Percentiles rank a stretch among this genome's conserved stretches.
phyloP scores from a whole-genome alignment of 2,888 invertebrate species.

The Chesias legatella region DNA sequence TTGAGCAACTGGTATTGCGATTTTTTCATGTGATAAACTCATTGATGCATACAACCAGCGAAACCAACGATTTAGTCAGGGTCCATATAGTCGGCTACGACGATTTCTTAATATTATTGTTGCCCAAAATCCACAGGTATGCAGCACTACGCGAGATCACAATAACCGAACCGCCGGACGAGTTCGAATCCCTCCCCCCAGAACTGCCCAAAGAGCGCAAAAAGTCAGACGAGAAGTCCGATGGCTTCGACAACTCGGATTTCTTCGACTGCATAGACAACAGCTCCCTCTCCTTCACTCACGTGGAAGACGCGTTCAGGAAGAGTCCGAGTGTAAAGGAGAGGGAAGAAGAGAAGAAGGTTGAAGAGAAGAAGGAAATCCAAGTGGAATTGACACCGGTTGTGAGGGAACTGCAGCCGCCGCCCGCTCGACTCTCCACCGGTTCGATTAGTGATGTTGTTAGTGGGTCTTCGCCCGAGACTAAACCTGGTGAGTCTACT shows the following conservation, averaged over 20 bases:
- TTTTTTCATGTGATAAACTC: too few species aligned
- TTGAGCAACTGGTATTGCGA: too few species aligned
- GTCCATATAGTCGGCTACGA: too few species aligned
- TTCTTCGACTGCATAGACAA: constrained; percentile 78
- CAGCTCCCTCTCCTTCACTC: constrained; percentile 70
- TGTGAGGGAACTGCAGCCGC: constrained; percentile 49
- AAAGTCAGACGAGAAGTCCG: constrained; percentile 75
- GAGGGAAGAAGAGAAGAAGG: constrained; percentile 55
- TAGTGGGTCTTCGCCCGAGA: constrained; percentile 84
- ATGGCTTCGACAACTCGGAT: constrained; percentile 75
- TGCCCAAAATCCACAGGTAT: constrained; percentile 62
- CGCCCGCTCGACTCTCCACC: constrained; percentile 74
- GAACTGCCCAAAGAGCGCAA: constrained; percentile 73
- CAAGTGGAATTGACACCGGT: constrained; percentile 38
- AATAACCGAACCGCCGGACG: constrained; percentile 81
- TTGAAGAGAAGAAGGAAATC: constrained; percentile 43
- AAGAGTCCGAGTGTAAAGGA: constrained; percentile 68
- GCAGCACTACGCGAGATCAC: constrained; percentile 90
- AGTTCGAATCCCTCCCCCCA: constrained; percentile 70
- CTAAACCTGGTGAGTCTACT: constrained; percentile 58
- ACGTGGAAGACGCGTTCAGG: constrained; percentile 74
- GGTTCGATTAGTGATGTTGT: constrained; percentile 83
- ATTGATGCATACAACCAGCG: too few species aligned
- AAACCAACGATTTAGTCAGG: too few species aligned
- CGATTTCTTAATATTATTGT: too few species aligned